Base-by-base conservation (phyloP, 2,888 invertebrate genomes). In the Hofmannophila pseudospretella region DNA sequence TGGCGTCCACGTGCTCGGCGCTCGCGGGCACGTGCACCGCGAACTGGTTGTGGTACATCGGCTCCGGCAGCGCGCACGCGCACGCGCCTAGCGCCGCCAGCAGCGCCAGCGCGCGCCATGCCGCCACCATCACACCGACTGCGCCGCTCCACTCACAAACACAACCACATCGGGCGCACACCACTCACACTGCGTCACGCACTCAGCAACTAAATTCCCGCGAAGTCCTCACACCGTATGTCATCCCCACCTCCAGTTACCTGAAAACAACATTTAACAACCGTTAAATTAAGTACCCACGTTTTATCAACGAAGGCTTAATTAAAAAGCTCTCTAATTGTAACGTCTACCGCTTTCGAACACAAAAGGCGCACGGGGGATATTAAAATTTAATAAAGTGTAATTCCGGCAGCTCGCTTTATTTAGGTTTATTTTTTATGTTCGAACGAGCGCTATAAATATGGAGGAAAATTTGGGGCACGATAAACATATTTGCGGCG, bases 11-110 rank as follows among this genome's bases (percentile, higher is more conserved):
- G 42, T 89, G 89, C n/a, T 88, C 87, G 34, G 87, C 75, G 10
- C 93, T 92, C 28, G 89, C 92, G 12, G 94, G 93, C 67, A 98
- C 91, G 71, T 94, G 92, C 32, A 96, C 93, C 32, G 97, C 97
- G 68, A 95, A 95, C 71, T 95, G 91, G 77, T 95, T 94, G 79
- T 91, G 90, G 78, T 92, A 95, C 61, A 93, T 88, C 27, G 66
- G 45, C 51, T 75, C 71, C 40, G 71, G 74, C 14, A 67, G 50
- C 44, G 58, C 46, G 36, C 56, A 49, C 44, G 67, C 63, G 54
- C 65, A 58, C 44, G 61, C 70, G 57, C 66, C 64, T 61, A 64
- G 61, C 65, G 69, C 78, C 7, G 22, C 22, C 23, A n/a, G 2
- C 23, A 23, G 36, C 44, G 47, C 39, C 41, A 68, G 63, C 75